phyloP scores from a whole-genome alignment of 2,888 invertebrate species.

The Ariolimax columbianus region DNA sequence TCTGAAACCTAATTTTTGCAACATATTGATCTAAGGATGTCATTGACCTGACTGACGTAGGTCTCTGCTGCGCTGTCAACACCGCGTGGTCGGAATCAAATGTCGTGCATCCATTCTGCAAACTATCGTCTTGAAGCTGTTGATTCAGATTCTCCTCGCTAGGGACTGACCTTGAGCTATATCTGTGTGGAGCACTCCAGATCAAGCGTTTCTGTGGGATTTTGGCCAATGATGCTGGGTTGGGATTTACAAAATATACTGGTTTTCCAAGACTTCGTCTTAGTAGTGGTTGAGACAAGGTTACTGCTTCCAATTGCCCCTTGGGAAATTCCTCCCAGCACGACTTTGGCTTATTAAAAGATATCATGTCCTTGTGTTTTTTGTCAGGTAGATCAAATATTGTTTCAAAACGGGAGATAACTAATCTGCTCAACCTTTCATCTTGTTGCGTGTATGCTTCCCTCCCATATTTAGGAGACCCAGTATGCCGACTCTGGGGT shows the following conservation, averaged over 20 bases:
- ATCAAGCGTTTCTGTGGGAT: conserved; percentile 38
- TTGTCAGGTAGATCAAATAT: conserved; percentile 48
- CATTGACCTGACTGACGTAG: neutral
- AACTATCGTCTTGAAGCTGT: neutral
- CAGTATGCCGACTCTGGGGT: neutral
- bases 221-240: neutral
- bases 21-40: neutral
- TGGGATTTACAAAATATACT: neutral
- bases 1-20: neutral
- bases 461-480: conserved; percentile 42
- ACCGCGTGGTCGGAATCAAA: neutral
- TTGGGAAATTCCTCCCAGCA: neutral
- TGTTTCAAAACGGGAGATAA: conserved; percentile 44
- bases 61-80: neutral
- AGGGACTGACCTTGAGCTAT: neutral
- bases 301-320: neutral
- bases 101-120: conserved; percentile 6
- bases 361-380: neutral
- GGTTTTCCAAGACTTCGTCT: neutral
- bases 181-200: conserved; percentile 49
- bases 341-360: neutral
- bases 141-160: neutral
- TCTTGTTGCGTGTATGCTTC: conserved; percentile 43
- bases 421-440: conserved; percentile 6
- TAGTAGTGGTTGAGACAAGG: neutral